A percentile compares a stretch with the other conserved stretches of the same genome.
Conservation (phyloP, 2,888 invertebrate species). For the Thera britannica region DNA sequence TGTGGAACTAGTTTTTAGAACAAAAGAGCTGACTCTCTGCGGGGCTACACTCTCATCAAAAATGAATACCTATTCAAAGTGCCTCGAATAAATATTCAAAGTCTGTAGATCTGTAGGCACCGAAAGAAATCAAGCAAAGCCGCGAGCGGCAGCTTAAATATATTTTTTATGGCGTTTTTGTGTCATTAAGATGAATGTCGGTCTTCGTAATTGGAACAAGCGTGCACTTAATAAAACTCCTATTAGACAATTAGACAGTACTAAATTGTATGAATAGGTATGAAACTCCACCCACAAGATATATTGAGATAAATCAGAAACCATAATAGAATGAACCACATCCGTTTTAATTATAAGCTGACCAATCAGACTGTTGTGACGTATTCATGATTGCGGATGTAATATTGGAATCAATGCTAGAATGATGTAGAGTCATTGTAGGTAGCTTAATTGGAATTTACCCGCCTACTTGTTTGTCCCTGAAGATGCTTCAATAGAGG, state of each 20-base stretch:
- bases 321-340: slow-evolving; percentile 70
- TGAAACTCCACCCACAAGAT: slow-evolving; percentile 58
- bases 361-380: slow-evolving; percentile 47
- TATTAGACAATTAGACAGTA: neutral
- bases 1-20: slow-evolving; percentile 10
- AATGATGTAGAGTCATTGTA: slow-evolving; percentile 22
- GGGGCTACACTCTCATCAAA: too few species aligned
- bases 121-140: too few species aligned
- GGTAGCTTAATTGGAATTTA: slow-evolving; percentile 9
- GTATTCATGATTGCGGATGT: slow-evolving; percentile 41
- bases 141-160: too few species aligned
- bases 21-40: too few species aligned
- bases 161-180: too few species aligned
- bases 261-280: slow-evolving; percentile 17
- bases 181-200: too few species aligned
- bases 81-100: too few species aligned
- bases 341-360: slow-evolving; percentile 75
- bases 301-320: slow-evolving; percentile 64
- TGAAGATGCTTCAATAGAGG: too few species aligned
- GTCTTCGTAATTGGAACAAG: slow-evolving; percentile 31
- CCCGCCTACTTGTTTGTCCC: slow-evolving; percentile 14
- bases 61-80: too few species aligned
- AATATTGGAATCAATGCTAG: slow-evolving; percentile 32
- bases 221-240: neutral
- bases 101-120: too few species aligned